Evolutionary conservation across 2,888 invertebrate genomes (phyloP).

Genomic region (Lamellibrachia satsuma): DNA sequence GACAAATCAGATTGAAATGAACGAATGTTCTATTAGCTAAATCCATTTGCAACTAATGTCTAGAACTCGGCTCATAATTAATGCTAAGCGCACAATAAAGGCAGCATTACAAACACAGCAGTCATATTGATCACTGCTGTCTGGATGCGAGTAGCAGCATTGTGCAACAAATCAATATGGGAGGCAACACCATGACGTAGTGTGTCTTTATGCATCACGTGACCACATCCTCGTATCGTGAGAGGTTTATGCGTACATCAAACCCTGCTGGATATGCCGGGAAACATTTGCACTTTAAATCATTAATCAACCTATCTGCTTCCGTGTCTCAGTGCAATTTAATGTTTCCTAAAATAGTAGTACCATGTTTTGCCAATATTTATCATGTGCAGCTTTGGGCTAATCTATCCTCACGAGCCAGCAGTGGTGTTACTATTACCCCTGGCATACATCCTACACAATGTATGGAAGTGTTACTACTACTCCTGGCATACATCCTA

Average conservation of each 20-base stretch:
- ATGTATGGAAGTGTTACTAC: too few relatives aligned
- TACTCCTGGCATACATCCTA: too few relatives aligned
- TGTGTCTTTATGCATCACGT: not conserved
- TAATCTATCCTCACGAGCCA: too few relatives aligned
- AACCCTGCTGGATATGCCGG: not conserved
- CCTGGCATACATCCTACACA: too few relatives aligned
- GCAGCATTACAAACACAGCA: not conserved
- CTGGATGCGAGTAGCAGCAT: not conserved
- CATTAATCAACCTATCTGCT: not conserved
- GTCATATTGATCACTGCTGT: not conserved
- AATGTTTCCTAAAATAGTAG: not conserved
- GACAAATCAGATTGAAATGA: not conserved
- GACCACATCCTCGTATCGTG: not conserved
- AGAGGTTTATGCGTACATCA: not conserved
- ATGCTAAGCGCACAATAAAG: not conserved
- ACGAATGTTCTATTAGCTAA: not conserved
- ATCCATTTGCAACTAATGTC: not conserved
- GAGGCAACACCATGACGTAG: not conserved
- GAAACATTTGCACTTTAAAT: not conserved
- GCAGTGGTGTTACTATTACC: too few relatives aligned
- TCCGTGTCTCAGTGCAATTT: not conserved
- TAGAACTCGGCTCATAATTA: not conserved
- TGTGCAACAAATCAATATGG: not conserved
- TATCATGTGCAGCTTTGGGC: not conserved
- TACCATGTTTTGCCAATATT: not conserved